Evolutionary conservation across 2,888 invertebrate genomes (phyloP).

Genomic region (Leucoptera coffeella): DNA sequence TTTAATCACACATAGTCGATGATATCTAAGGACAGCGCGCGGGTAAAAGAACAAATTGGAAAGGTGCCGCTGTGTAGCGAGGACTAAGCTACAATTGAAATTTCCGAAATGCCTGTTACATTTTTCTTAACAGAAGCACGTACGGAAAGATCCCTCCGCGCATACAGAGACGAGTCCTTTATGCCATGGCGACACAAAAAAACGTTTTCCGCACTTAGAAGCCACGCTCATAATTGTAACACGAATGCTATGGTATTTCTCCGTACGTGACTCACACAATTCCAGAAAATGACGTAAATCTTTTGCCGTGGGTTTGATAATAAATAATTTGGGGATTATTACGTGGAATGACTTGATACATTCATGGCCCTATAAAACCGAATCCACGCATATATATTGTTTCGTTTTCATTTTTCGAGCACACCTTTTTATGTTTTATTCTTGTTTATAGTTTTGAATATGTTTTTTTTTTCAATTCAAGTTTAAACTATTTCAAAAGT

Average conservation of each 20-base stretch:
- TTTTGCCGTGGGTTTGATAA: too few relatives aligned
- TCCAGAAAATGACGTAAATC: too few relatives aligned
- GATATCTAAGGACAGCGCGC: slow-evolving; percentile 31
- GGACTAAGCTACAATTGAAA: slow-evolving; percentile 45
- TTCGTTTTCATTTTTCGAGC: too few relatives aligned
- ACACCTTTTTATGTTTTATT: too few relatives aligned
- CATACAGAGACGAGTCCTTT: slow-evolving; percentile 1
- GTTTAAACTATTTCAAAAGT: too few relatives aligned
- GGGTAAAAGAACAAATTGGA: slow-evolving; percentile 37
- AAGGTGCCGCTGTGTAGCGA: slow-evolving; percentile 21
- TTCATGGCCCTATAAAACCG: too few relatives aligned
- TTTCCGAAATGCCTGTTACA: slow-evolving; percentile 41
- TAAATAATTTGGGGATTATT: too few relatives aligned
- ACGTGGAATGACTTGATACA: too few relatives aligned
- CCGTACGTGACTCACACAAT: slow-evolving; percentile 19
- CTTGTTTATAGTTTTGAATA: too few relatives aligned
- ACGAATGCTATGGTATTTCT: slow-evolving; percentile 19
- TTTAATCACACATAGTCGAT: slow-evolving; percentile 43
- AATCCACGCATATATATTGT: too few relatives aligned
- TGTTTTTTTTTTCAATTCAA: too few relatives aligned
- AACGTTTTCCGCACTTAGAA: slow-evolving; percentile 11
- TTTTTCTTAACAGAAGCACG: slow-evolving; percentile 39
- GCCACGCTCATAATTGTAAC: slow-evolving; percentile 26
- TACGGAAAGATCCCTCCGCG: slow-evolving; percentile 10
- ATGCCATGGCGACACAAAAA: slow-evolving; percentile 17